Conservation (phyloP, 2,888 invertebrate species). For the Choristoneura rosaceana region DNA sequence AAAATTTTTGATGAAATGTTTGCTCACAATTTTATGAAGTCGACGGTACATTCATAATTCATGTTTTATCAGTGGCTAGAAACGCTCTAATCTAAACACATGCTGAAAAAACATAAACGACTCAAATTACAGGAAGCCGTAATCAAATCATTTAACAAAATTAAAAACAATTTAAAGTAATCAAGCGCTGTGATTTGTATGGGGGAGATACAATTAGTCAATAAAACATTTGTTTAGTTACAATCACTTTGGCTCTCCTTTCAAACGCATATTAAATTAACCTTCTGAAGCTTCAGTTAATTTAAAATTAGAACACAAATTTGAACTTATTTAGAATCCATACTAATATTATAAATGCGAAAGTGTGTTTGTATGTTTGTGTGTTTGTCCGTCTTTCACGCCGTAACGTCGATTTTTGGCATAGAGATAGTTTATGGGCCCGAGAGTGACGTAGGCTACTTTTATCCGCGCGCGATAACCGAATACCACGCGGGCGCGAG, state of each 20-base stretch:
- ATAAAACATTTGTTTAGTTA: constrained; percentile 59
- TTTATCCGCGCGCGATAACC: too few species aligned
- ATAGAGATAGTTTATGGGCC: too few species aligned
- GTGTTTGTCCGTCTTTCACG: too few species aligned
- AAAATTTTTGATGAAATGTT: too few species aligned
- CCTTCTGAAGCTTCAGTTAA: neutral
- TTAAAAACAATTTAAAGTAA: constrained; percentile 72
- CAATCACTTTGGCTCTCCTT: constrained; percentile 39
- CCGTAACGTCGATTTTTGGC: too few species aligned
- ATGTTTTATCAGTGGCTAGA: neutral
- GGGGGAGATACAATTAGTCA: constrained; percentile 66
- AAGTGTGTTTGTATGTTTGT: too few species aligned
- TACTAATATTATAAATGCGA: too few species aligned
- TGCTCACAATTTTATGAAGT: too few species aligned
- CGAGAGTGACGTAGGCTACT: too few species aligned
- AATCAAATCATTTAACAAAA: constrained; percentile 71
- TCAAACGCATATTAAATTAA: neutral
- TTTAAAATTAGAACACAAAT: neutral
- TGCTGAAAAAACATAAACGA: constrained; percentile 6
- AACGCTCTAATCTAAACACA: neutral
- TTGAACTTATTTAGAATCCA: neutral
- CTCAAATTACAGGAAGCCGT: constrained; percentile 63
- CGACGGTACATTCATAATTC: too few species aligned
- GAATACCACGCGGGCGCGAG: too few species aligned
- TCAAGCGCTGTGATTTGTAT: constrained; percentile 53